phyloP scores from a whole-genome alignment of 2,888 invertebrate genomes.

The Sturmia bella region DNA sequence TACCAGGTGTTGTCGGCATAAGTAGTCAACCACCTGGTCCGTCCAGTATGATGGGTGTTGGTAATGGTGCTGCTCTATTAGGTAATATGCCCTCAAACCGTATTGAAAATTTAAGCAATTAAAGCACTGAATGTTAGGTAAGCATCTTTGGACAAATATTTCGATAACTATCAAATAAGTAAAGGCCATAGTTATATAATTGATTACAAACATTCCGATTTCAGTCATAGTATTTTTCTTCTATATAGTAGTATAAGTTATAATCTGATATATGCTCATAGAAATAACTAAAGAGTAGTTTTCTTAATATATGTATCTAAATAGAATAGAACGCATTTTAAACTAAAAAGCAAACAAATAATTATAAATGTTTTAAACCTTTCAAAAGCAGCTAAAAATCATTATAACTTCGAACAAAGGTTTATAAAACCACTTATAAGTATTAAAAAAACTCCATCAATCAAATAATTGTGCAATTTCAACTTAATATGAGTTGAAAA shows the following conservation, averaged over 20 bases:
- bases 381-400: constrained; percentile 24
- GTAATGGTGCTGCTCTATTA: constrained; percentile 60
- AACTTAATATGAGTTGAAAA: constrained; percentile 70
- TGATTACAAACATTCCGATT: constrained; percentile 57
- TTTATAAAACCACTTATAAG: constrained; percentile 70
- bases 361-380: constrained; percentile 43
- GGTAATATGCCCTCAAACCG: constrained; percentile 68
- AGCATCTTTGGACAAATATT: constrained; percentile 42
- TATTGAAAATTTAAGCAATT: constrained; percentile 73
- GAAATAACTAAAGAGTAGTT: neutral
- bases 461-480: constrained; percentile 71
- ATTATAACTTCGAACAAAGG: constrained; percentile 66
- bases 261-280: neutral
- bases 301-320: constrained; percentile 32
- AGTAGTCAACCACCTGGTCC: constrained; percentile 27
- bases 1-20: constrained; percentile 24
- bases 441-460: constrained; percentile 50
- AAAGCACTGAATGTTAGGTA: constrained; percentile 51
- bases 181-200: constrained; percentile 47
- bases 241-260: constrained; percentile 40
- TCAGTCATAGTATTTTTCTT: constrained; percentile 31
- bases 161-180: constrained; percentile 4
- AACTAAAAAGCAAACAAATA: constrained; percentile 7
- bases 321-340: constrained; percentile 45
- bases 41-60: constrained; percentile 35